Conservation (phyloP, 2,797 vertebrate genomes). For the Eulemur coronatus region DNA sequence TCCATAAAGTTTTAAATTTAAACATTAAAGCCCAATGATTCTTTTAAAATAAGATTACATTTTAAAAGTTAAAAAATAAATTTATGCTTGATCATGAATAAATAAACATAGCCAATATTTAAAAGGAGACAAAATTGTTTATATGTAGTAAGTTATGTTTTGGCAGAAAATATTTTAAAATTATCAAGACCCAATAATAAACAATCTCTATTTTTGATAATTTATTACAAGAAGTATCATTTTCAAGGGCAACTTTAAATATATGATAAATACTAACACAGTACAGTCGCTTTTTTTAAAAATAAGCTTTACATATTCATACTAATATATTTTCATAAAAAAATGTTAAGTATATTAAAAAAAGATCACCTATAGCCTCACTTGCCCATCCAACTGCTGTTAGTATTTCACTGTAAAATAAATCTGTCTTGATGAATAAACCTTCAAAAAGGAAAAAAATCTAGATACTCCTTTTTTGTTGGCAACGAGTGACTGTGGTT, state of each 20-base stretch:
- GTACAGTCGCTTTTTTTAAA: not conserved
- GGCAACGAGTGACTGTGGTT: not conserved
- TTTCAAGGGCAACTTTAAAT: constrained; percentile 45
- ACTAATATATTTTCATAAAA: not conserved
- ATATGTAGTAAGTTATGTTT: not conserved
- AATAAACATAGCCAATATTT: not conserved
- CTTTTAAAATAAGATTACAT: not conserved
- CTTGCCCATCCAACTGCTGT: not conserved
- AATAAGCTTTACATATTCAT: not conserved
- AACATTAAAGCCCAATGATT: not conserved
- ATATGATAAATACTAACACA: not conserved
- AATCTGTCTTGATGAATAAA: constrained; percentile 20
- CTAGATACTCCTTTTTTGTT: not conserved
- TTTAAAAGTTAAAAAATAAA: constrained; percentile 27
- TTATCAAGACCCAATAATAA: constrained; percentile 18
- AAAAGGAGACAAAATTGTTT: constrained; percentile 11
- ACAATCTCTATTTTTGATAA: constrained; percentile 15
- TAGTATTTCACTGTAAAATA: constrained; percentile 5
- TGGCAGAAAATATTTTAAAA: not conserved
- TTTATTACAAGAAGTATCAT: not conserved
- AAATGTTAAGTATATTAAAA: not conserved
- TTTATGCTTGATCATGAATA: not conserved
- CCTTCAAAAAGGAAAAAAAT: not conserved
- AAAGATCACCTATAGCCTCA: not conserved
- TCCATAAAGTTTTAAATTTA: not conserved